Percentiles rank a stretch among this genome's conserved stretches.
These are phyloP conservation scores for Helicolenus hilgendorfi DNA, from an alignment of 2,797 vertebrate genomes.

Conservation along the genomic window DNA sequence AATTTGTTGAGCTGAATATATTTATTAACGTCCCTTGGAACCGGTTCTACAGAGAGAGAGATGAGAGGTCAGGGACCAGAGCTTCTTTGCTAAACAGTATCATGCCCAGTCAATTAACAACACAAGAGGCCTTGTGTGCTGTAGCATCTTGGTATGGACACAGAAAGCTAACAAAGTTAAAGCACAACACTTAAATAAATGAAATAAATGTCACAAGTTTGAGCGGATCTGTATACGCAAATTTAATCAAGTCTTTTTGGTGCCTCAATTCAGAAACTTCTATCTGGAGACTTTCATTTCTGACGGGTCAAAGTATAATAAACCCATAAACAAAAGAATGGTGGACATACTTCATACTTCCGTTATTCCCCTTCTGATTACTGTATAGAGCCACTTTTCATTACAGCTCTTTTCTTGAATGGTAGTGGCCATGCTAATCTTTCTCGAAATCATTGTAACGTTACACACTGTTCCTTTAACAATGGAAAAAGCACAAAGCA, in stretches of 20 bases:
- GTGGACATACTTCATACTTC: neutral
- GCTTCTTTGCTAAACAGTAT: conserved; percentile 68
- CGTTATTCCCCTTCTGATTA: neutral
- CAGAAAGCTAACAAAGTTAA: conserved; percentile 71
- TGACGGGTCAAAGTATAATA: neutral
- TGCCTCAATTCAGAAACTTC: neutral
- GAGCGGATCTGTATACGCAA: conserved; percentile 38
- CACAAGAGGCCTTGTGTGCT: conserved; percentile 71
- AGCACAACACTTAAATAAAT: conserved; percentile 63
- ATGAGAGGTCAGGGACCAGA: conserved; percentile 8
- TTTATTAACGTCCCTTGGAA: neutral
- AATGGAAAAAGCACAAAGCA: neutral
- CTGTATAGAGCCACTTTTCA: neutral
- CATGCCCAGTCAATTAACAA: conserved; percentile 82
- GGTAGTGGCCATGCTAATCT: neutral
- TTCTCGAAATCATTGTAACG: no score
- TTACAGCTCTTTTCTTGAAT: neutral
- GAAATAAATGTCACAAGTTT: conserved; percentile 84
- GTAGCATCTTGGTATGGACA: conserved; percentile 36
- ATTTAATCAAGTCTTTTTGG: conserved; percentile 73
- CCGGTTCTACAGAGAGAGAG: neutral
- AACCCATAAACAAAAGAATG: neutral
- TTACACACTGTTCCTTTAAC: neutral
- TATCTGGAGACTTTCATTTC: neutral
- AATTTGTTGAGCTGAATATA: neutral